Conservation (phyloP, 2,888 invertebrate genomes). For the Euphydryas editha region DNA sequence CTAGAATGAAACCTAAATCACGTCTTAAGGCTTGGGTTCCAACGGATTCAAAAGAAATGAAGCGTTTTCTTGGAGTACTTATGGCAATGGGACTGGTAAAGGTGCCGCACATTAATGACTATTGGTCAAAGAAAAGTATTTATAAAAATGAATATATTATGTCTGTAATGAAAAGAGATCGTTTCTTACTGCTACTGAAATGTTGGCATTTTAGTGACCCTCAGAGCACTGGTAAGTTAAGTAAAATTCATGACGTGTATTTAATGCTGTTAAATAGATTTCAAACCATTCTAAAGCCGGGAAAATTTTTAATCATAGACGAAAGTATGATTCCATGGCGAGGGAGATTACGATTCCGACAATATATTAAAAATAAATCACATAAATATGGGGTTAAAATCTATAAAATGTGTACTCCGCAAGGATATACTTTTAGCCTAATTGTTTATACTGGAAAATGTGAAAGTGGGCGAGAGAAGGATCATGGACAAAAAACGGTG, state of each 20-base stretch:
- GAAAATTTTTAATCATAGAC: constrained; percentile 34
- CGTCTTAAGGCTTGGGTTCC: constrained; percentile 30
- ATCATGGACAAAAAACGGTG: too few species aligned
- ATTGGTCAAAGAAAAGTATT: constrained; percentile 33
- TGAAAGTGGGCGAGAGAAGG: too few species aligned
- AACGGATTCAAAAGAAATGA: constrained; percentile 33
- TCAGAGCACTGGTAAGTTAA: constrained; percentile 27
- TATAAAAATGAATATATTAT: constrained; percentile 39
- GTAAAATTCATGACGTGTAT: constrained; percentile 28
- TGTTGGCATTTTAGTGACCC: constrained; percentile 39
- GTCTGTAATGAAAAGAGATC: constrained; percentile 35
- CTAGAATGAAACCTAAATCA: constrained; percentile 38
- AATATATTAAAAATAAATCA: constrained; percentile 49
- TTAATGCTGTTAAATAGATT: constrained; percentile 27
- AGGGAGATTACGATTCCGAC: constrained; percentile 46
- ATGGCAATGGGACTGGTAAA: constrained; percentile 33
- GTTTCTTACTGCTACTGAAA: constrained; percentile 39
- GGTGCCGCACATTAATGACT: constrained; percentile 33
- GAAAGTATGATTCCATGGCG: constrained; percentile 47
- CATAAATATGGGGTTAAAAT: constrained; percentile 49
- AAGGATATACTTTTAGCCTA: constrained; percentile 30
- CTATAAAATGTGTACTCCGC: constrained; percentile 38
- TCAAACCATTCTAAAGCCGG: constrained; percentile 33
- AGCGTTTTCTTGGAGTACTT: constrained; percentile 34
- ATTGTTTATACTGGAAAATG: too few species aligned